phyloP scores from a whole-genome alignment of 2,113 vertebrate genomes.

The Erythrolamprus reginae region DNA sequence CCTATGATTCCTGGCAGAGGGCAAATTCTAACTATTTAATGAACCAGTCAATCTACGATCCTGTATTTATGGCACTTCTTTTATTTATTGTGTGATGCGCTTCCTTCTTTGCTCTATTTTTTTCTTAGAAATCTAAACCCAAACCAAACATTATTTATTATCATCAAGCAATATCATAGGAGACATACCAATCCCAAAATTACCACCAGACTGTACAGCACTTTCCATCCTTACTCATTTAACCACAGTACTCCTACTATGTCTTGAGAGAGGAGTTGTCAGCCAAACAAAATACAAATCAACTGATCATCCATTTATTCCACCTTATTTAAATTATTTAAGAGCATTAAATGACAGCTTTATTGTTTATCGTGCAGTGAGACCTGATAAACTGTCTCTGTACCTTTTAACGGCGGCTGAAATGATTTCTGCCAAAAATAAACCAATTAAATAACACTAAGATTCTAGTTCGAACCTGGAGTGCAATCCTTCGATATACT shows the following conservation, averaged over 20 bases:
- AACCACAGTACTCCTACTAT: background rate
- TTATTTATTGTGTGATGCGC: constrained; percentile 13
- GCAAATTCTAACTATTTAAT: background rate
- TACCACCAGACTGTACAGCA: background rate
- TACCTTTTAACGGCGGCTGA: background rate
- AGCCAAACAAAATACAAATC: background rate
- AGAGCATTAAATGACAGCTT: background rate
- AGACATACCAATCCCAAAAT: background rate
- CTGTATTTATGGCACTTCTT: constrained; percentile 31
- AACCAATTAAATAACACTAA: background rate
- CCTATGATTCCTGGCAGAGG: background rate
- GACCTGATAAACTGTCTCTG: background rate
- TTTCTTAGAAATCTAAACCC: constrained; percentile 27
- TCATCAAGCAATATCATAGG: background rate
- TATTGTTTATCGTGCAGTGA: background rate
- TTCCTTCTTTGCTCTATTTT: constrained; percentile 29
- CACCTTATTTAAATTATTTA: constrained; percentile 3
- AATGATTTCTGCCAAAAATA: background rate
- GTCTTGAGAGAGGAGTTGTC: background rate
- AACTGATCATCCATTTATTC: background rate
- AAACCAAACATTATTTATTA: constrained; percentile 25
- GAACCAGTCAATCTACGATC: constrained; percentile 12
- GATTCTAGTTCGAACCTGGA: background rate
- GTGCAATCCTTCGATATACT: background rate
- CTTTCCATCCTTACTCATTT: background rate